Base-by-base conservation (phyloP, 2,888 invertebrate species). In the Harmothoe impar region DNA sequence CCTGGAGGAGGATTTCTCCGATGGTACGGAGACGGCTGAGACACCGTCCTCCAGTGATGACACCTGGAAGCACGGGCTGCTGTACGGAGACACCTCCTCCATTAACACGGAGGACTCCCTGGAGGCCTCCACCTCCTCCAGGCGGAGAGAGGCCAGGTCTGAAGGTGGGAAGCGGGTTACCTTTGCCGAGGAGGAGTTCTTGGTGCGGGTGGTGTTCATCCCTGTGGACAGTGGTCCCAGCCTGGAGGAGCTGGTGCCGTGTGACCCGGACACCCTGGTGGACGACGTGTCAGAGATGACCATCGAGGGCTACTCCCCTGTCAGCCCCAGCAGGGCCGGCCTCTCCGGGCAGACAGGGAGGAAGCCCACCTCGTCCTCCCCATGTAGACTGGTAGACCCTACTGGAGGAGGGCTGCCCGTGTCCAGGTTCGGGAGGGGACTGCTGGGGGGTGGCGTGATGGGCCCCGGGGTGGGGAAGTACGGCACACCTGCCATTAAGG, bases 241-340 rank as follows among this genome's bases (percentile, higher is more conserved):
- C 25, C 20, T 86, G 54, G 86, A 86, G 31, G 86, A 86, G 54
- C 86, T 86, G 29, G 31, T 25, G 54, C 86, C 86, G 1, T 86
- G 86, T 29, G 86, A 86, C 33, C 86, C 86, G 1, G 86, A 54
- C 15, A 54, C 54, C 7, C 31, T 86, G 54, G 52, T 86, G n/a
- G 86, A 54, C 0, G 31, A 29, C 29, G 10, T 86, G 29, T 29
- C 86, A 25, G 86, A 54, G 17, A 29, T 86, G 54, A 29, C 86
- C 52, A 52, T 86, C 1, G 86, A 86, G 33, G 86, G 54, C 5
- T 56, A 20, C 54, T 86, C 54, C 12, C 86, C 86, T 17, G 23
- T 7, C 5, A 20, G 1, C 35, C 35, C 81, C n/a, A n/a, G 5
- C 15, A 20, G 23, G 43, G 33, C 17, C 12, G 35, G 35, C 17